phyloP scores from a whole-genome alignment of 2,888 invertebrate species.

The Exocentrus adspersus region DNA sequence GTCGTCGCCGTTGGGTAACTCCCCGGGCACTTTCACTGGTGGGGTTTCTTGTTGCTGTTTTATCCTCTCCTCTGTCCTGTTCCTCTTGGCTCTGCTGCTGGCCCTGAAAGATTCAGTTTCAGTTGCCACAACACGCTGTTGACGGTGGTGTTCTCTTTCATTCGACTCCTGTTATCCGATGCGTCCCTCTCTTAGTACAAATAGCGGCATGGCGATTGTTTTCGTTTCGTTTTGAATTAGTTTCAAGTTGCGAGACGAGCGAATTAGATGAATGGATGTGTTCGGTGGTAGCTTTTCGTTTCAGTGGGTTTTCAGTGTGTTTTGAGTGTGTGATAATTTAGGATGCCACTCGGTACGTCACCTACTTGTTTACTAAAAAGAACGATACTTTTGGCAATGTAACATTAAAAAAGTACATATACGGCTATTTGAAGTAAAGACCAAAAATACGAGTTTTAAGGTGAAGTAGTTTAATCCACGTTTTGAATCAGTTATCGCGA shows the following conservation, averaged over 20 bases:
- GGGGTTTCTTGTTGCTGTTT: constrained; percentile 30
- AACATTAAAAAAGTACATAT: no score
- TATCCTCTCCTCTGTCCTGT: constrained; percentile 1
- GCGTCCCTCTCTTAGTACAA: not conserved
- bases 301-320: not conserved
- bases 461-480: no score
- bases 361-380: not conserved
- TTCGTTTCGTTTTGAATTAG: not conserved
- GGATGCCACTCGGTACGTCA: constrained; percentile 16
- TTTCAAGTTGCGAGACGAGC: not conserved
- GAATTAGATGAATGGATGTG: not conserved
- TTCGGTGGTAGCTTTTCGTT: constrained; percentile 12
- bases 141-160: constrained; percentile 17
- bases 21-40: constrained; percentile 44
- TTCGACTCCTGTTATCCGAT: constrained; percentile 8
- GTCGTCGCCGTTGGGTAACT: not conserved
- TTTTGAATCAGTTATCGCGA: no score
- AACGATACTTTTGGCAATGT: constrained; percentile 7
- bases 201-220: constrained; percentile 1
- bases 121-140: constrained; percentile 18
- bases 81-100: constrained; percentile 18
- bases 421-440: no score
- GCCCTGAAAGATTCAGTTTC: constrained; percentile 28
- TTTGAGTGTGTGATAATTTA: constrained; percentile 5
- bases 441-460: no score